Percentiles rank a stretch among this genome's conserved stretches.
phyloP scores from a whole-genome alignment of 2,888 invertebrate species.

The Xanthorhoe designata region DNA sequence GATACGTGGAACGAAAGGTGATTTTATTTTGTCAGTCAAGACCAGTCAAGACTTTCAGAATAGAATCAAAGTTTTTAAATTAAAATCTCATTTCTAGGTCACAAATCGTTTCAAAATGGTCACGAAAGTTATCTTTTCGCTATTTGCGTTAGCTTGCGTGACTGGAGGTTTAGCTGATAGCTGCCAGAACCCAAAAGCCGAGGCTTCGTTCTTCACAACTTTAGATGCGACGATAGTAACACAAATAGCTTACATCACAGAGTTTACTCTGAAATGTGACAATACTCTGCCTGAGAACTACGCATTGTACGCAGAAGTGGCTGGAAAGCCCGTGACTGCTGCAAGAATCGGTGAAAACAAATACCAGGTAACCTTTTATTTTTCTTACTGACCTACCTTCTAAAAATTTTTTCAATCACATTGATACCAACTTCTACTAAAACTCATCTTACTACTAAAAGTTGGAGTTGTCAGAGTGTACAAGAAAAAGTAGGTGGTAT shows the following conservation, averaged over 20 bases:
- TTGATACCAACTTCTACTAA: no score
- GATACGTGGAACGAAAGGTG: slow-evolving; percentile 42
- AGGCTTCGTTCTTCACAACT: slow-evolving; percentile 94
- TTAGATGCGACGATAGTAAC: slow-evolving; percentile 96
- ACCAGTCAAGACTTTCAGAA: slow-evolving; percentile 4
- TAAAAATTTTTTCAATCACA: no score
- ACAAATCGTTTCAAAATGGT: slow-evolving; percentile 69
- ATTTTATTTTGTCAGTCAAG: background rate
- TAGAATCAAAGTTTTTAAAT: slow-evolving; percentile 40
- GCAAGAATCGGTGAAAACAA: slow-evolving; percentile 91
- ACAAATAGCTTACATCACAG: slow-evolving; percentile 95
- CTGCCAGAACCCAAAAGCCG: slow-evolving; percentile 87
- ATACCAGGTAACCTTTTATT: slow-evolving; percentile 90
- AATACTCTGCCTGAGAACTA: slow-evolving; percentile 87
- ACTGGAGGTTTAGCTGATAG: slow-evolving; percentile 62
- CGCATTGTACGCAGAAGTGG: slow-evolving; percentile 95
- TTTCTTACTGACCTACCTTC: background rate
- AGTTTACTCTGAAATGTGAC: slow-evolving; percentile 94
- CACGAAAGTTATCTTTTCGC: slow-evolving; percentile 68
- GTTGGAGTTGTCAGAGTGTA: no score
- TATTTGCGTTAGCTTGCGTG: slow-evolving; percentile 60
- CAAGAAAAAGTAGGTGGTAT: no score
- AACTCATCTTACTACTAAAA: no score
- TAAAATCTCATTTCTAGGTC: slow-evolving; percentile 53
- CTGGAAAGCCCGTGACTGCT: slow-evolving; percentile 93